Conservation (phyloP, 2,888 invertebrate species). For the Heteromurus nitidus region DNA sequence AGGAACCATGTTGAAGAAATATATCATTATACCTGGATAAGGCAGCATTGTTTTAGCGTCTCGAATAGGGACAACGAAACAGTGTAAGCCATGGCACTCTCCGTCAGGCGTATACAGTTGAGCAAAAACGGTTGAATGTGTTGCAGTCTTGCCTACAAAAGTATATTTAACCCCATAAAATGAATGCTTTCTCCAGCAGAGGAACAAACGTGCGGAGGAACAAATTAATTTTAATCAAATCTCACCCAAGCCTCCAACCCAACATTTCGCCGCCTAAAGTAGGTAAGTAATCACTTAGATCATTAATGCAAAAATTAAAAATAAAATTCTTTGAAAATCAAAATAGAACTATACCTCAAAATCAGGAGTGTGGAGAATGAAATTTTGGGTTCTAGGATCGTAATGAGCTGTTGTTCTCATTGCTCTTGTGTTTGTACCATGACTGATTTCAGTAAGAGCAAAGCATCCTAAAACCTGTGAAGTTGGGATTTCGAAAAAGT, state of each 20-base stretch:
- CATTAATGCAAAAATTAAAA: not conserved
- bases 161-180: not conserved
- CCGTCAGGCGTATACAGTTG: conserved; percentile 89
- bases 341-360: conserved; percentile 78
- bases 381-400: conserved; percentile 82
- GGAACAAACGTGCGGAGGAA: too few species aligned
- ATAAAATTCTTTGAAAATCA: not conserved
- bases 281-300: too few species aligned
- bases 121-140: conserved; percentile 91
- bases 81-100: conserved; percentile 88
- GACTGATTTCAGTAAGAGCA: conserved; percentile 88
- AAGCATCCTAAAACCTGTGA: conserved; percentile 69
- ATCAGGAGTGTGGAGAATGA: conserved; percentile 85
- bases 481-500: conserved; percentile 9
- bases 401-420: conserved; percentile 92
- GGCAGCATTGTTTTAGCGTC: conserved; percentile 85
- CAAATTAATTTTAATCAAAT: not conserved
- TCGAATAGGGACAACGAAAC: conserved; percentile 90
- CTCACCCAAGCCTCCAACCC: conserved; percentile 91
- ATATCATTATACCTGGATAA: conserved; percentile 81
- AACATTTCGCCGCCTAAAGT: conserved; percentile 84
- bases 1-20: not conserved
- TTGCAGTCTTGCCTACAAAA: conserved; percentile 81
- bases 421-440: conserved; percentile 92
- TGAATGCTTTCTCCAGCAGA: too few species aligned